These are phyloP conservation scores for Hesperia comma DNA, from an alignment of 2,888 invertebrate genomes.

Conservation along the genomic window DNA sequence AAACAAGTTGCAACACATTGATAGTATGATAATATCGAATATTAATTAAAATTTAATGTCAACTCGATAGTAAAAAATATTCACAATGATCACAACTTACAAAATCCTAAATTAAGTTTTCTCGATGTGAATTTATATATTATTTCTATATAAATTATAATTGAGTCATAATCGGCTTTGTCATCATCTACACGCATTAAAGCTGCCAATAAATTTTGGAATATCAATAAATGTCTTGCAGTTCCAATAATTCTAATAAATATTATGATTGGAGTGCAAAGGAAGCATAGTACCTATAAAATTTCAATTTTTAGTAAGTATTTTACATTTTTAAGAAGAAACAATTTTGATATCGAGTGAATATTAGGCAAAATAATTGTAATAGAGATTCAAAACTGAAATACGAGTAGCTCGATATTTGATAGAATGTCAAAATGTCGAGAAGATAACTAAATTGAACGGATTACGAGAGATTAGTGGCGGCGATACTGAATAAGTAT, in stretches of 20 bases:
- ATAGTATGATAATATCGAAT: background rate
- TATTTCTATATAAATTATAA: background rate
- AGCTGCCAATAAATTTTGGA: background rate
- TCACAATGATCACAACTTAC: background rate
- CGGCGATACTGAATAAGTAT: too few species aligned
- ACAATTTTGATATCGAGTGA: too few species aligned
- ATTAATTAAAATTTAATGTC: constrained; percentile 1
- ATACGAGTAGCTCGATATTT: too few species aligned
- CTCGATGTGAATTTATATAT: background rate
- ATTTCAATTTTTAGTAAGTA: background rate
- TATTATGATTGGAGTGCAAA: background rate
- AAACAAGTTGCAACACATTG: background rate
- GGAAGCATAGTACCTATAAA: background rate
- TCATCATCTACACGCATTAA: background rate
- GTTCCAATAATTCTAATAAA: background rate
- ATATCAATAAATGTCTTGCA: background rate
- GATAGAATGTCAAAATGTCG: too few species aligned
- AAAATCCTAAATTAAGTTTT: background rate
- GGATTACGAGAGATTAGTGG: too few species aligned
- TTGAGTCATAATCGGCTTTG: background rate
- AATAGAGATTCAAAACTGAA: too few species aligned
- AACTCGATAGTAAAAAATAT: background rate
- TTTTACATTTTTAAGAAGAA: background rate
- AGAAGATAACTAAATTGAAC: too few species aligned
- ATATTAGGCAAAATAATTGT: too few species aligned